Conservation (phyloP, 92 coral and sea anemone species). For the Porites lobata region DNA sequence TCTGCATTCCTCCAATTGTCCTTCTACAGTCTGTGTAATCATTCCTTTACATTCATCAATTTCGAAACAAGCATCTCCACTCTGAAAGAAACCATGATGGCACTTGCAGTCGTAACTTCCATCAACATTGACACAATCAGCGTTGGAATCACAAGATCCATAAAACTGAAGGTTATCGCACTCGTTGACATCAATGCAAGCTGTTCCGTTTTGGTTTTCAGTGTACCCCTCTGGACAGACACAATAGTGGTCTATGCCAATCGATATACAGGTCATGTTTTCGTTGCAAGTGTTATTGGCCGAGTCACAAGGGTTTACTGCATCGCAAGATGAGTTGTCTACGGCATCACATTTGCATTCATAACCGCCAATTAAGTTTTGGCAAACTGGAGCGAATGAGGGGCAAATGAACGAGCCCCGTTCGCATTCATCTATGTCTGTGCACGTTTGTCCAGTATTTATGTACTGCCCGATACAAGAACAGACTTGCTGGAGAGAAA, state of each 20-base stretch:
- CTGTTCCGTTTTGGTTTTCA: slow-evolving; percentile 50
- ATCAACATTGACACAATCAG: slow-evolving; percentile 60
- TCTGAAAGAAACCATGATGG: slow-evolving; percentile 66
- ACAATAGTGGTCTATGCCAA: slow-evolving; percentile 70
- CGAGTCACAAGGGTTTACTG: slow-evolving; percentile 66
- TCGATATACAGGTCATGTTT: slow-evolving; percentile 72
- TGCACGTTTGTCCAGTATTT: slow-evolving; percentile 63
- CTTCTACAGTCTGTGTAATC: slow-evolving; percentile 31
- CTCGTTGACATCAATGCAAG: slow-evolving; percentile 70
- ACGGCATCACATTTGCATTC: slow-evolving; percentile 77
- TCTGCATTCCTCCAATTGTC: slow-evolving; percentile 66
- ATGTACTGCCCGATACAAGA: slow-evolving; percentile 55
- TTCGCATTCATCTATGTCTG: slow-evolving; percentile 65
- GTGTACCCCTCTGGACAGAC: slow-evolving; percentile 73
- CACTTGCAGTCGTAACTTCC: slow-evolving; percentile 76
- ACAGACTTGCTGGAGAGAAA: slow-evolving; percentile 28
- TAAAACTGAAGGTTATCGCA: slow-evolving; percentile 50
- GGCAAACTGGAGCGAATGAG: slow-evolving; percentile 58
- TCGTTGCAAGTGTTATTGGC: slow-evolving; percentile 56
- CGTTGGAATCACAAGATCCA: slow-evolving; percentile 52
- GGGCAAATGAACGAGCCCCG: slow-evolving; percentile 61
- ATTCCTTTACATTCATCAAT: slow-evolving; percentile 67
- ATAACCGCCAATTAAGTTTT: slow-evolving; percentile 72
- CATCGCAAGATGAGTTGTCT: slow-evolving; percentile 61
- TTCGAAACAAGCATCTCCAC: slow-evolving; percentile 73